Base-by-base conservation (phyloP, 2,888 invertebrate genomes). In the Toxonevra muliebris region DNA sequence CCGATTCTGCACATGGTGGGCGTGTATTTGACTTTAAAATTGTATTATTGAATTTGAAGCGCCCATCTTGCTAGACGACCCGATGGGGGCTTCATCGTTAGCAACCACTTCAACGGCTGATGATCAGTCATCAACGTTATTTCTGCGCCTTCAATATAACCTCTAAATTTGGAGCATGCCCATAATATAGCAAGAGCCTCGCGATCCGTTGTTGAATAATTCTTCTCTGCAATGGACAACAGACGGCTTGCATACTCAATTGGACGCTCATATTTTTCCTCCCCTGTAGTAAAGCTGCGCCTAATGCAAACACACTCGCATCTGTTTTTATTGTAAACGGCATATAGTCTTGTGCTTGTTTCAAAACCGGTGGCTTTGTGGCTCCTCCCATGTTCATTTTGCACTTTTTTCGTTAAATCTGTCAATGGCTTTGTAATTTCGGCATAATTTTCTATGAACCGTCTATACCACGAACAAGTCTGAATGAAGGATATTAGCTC, bases 51-150 rank as follows among this genome's bases (percentile, higher is more conserved):
- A 1, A 87, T 73, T 53, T 68, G 71, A 7, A 87, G 53, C 1
- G 82, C 83, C 87, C 87, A 87, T 45, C 87, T 69, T 0, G 81
- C 82, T 0, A 87, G 72, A 57, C 86, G 68, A 9, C 85, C n/a
- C n/a, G n/a, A n/a, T n/a, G n/a, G n/a, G n/a, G n/a, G n/a, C n/a
- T n/a, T n/a, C n/a, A n/a, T n/a, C n/a, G n/a, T n/a, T n/a, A n/a
- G n/a, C n/a, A n/a, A n/a, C n/a, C n/a, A n/a, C n/a, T n/a, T n/a
- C n/a, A n/a, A 72, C 0, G 86, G 83, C 66, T 85, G 81, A 65
- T 87, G 87, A 68, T 87, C 87, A 0, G 84, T 86, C 5, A 79
- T 69, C 0, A 87, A 53, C 30, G 43, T 62, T 2, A 71, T 41
- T 48, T 71, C 68, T 0, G 76, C 58, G 0, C 81, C 80, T 58